Base-by-base conservation (phyloP, 1,140 invertebrate genomes). In the Pseudomyrmex pallidus region DNA sequence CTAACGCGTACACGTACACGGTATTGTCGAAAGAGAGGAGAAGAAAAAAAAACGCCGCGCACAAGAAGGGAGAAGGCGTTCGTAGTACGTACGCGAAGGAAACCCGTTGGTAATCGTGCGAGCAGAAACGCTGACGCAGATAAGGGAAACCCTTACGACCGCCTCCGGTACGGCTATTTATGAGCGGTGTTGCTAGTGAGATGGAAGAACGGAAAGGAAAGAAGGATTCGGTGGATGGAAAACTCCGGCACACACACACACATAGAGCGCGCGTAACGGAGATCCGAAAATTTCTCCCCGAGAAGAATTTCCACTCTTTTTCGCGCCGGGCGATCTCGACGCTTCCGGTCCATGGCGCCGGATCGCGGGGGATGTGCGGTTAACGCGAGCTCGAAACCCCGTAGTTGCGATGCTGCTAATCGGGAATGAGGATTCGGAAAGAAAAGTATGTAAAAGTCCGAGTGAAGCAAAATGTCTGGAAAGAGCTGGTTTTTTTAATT, bases 71-170 rank as follows among this genome's bases (percentile, higher is more conserved):
- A 66, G 50, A 35, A 22, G 76, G 76, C 54, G 46, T 61, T 35
- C 54, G 61, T 84, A 78, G 46, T 73, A 48, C 54, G 56, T 84
- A 78, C 50, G 74, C 70, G 57, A 78, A 82, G 85, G 73, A 87
- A 88, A 87, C 83, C 73, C 86, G 82, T 83, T 82, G 87, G 86
- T 88, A 88, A 88, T 88, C 86, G 87, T 70, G 86, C 86, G 86
- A 85, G 76, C 83, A 74, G 87, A 88, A 88, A 88, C 77, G 87
- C 87, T 87, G 87, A 88, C 87, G 87, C 67, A 64, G 87, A 87
- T 87, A 87, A 88, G 87, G 83, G 83, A 88, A 88, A 88, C 87
- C 87, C 87, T 87, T 87, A 88, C 76, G 86, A 88, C 56, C 83
- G 86, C 67, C 73, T 73, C 67, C 63, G 77, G 66, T 57, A 63